These are phyloP conservation scores for Cordylochernes scorpioides DNA, from an alignment of 2,888 invertebrate species.

Conservation along the genomic window DNA sequence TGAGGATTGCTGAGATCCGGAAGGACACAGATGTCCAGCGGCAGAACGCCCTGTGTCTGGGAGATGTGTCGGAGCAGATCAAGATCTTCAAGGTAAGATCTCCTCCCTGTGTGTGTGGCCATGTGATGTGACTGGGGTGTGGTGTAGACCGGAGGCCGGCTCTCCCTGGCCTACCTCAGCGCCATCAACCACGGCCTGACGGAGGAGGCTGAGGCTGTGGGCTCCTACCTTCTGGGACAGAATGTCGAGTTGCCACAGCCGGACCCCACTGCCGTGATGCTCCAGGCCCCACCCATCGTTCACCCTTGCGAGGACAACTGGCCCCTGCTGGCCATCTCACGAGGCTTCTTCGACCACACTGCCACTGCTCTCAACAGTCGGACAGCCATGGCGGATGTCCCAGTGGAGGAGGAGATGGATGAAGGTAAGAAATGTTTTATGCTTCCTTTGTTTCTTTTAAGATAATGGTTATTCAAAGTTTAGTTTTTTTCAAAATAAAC, in stretches of 20 bases:
- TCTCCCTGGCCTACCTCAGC: conserved; percentile 59
- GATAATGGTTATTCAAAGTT: no score
- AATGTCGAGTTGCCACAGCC: conserved; percentile 34
- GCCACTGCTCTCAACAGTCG: no score
- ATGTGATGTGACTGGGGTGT: not conserved
- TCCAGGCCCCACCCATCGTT: conserved; percentile 69
- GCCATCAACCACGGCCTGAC: conserved; percentile 67
- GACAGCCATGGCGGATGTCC: no score
- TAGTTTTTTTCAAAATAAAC: no score
- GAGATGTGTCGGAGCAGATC: conserved; percentile 68
- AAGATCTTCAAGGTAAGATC: conserved; percentile 40
- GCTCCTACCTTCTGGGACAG: conserved; percentile 32
- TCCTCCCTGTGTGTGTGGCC: no score
- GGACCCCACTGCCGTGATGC: conserved; percentile 41
- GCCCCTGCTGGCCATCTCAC: conserved; percentile 77
- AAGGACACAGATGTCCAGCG: conserved; percentile 90
- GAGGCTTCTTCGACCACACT: conserved; percentile 35
- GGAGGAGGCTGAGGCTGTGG: conserved; percentile 46
- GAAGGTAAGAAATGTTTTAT: no score
- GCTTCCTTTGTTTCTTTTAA: no score
- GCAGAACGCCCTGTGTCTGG: conserved; percentile 70
- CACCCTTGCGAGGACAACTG: conserved; percentile 79
- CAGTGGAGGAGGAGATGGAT: no score
- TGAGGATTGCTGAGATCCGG: conserved; percentile 92
- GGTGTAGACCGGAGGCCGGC: conserved; percentile 23